Evolutionary conservation across 2,888 invertebrate species (phyloP).

Genomic region (Sturmia bella): DNA sequence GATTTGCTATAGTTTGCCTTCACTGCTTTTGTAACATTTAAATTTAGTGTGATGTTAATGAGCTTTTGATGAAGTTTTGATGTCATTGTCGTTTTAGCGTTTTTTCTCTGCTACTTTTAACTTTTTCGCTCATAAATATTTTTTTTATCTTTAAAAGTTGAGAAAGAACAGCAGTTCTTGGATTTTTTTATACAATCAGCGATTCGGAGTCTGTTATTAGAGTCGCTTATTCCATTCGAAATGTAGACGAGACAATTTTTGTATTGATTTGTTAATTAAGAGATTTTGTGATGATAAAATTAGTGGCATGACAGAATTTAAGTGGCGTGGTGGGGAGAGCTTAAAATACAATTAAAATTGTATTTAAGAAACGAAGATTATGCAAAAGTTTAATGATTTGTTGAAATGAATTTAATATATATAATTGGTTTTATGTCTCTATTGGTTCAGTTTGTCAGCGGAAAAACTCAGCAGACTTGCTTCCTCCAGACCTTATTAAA

Average conservation of each 20-base stretch:
- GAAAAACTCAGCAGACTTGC: too few relatives aligned
- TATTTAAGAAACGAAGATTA: too few relatives aligned
- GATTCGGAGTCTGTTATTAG: slow-evolving; percentile 48
- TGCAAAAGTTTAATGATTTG: too few relatives aligned
- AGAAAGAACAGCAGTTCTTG: slow-evolving; percentile 26
- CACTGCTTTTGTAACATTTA: slow-evolving; percentile 63
- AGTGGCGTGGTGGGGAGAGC: neutral
- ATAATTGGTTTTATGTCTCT: too few relatives aligned
- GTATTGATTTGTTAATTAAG: slow-evolving; percentile 63
- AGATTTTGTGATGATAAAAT: slow-evolving; percentile 46
- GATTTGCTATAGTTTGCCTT: slow-evolving; percentile 45
- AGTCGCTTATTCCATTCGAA: slow-evolving; percentile 22
- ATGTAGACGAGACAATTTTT: slow-evolving; percentile 28
- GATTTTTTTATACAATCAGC: slow-evolving; percentile 4
- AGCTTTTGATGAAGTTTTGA: slow-evolving; percentile 70
- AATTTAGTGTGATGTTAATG: slow-evolving; percentile 70
- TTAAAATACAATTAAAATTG: slow-evolving; percentile 20
- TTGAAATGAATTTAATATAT: too few relatives aligned
- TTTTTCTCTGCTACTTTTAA: slow-evolving; percentile 15
- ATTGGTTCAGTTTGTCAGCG: too few relatives aligned
- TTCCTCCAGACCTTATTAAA: too few relatives aligned
- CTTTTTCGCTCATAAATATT: slow-evolving; percentile 12
- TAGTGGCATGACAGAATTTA: slow-evolving; percentile 4
- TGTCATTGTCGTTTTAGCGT: slow-evolving; percentile 53
- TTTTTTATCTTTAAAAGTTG: slow-evolving; percentile 31